Conservation (phyloP, 2,797 vertebrate species). For the Gambelia wislizenii region DNA sequence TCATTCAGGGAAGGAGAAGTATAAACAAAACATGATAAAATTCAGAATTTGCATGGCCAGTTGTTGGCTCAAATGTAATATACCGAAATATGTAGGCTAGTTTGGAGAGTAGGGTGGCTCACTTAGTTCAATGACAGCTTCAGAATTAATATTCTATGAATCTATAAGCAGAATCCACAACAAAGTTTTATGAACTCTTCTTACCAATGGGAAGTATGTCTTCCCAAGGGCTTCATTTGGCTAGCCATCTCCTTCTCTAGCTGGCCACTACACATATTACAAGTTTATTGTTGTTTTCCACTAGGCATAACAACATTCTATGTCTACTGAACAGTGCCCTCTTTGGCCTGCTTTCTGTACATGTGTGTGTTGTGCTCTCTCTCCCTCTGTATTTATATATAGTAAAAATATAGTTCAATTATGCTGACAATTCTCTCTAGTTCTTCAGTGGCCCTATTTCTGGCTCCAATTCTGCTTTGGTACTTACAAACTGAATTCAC, state of each 20-base stretch:
- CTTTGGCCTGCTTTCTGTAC: neutral
- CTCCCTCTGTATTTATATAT: neutral
- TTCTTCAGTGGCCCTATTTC: neutral
- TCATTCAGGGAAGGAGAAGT: neutral
- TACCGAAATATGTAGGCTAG: neutral
- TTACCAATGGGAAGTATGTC: neutral
- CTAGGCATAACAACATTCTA: neutral
- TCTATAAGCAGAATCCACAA: neutral
- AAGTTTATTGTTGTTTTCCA: neutral
- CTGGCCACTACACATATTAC: neutral
- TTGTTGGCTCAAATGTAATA: neutral
- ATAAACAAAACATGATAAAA: neutral
- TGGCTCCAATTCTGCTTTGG: neutral
- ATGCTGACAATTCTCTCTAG: too few species aligned
- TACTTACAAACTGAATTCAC: neutral
- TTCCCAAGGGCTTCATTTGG: neutral
- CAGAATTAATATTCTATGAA: too few species aligned
- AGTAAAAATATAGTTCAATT: too few species aligned
- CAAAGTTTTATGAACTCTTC: neutral
- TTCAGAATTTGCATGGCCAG: neutral
- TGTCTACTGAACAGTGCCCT: neutral
- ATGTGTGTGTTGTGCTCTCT: too few species aligned
- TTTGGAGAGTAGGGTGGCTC: neutral
- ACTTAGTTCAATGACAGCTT: neutral
- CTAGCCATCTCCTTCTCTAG: neutral